Evolutionary conservation across 2,888 invertebrate genomes (phyloP).

Genomic region (Volucella zonaria): DNA sequence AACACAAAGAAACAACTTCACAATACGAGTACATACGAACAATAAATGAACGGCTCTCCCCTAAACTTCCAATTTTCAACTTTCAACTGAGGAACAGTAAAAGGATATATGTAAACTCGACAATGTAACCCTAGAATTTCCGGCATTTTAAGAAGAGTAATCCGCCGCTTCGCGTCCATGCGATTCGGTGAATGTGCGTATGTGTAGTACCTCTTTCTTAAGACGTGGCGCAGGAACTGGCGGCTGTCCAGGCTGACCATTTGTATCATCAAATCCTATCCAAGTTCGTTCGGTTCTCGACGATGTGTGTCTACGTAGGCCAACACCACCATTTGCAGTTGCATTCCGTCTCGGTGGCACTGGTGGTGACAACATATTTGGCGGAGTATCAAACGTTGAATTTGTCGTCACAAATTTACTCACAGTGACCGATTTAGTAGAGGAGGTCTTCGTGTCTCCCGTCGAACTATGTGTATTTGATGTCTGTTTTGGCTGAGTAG

Average conservation of each 20-base stretch:
- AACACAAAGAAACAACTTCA: conserved; percentile 14
- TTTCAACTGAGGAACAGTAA: background rate
- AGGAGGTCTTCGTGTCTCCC: conserved; percentile 27
- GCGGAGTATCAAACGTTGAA: conserved; percentile 81
- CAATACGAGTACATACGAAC: conserved; percentile 29
- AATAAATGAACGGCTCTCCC: background rate
- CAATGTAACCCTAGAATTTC: conserved; percentile 60
- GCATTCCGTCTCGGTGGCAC: conserved; percentile 79
- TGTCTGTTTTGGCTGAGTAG: conserved; percentile 50
- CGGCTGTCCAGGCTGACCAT: conserved; percentile 76
- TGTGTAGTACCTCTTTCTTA: conserved; percentile 81
- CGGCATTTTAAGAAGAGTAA: conserved; percentile 35
- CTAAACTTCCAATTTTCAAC: background rate
- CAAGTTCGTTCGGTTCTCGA: conserved; percentile 78
- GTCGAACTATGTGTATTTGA: conserved; percentile 9
- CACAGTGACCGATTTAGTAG: background rate
- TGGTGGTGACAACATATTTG: conserved; percentile 81
- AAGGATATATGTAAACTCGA: conserved; percentile 55
- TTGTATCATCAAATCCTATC: conserved; percentile 76
- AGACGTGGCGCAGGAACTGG: conserved; percentile 81
- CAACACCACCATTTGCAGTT: conserved; percentile 73
- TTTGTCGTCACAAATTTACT: conserved; percentile 76
- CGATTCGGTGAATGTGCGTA: conserved; percentile 66
- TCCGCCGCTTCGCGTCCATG: conserved; percentile 65
- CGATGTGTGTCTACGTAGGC: conserved; percentile 78